Base-by-base conservation (phyloP, 2,797 vertebrate genomes). In the Macropodus opercularis region DNA sequence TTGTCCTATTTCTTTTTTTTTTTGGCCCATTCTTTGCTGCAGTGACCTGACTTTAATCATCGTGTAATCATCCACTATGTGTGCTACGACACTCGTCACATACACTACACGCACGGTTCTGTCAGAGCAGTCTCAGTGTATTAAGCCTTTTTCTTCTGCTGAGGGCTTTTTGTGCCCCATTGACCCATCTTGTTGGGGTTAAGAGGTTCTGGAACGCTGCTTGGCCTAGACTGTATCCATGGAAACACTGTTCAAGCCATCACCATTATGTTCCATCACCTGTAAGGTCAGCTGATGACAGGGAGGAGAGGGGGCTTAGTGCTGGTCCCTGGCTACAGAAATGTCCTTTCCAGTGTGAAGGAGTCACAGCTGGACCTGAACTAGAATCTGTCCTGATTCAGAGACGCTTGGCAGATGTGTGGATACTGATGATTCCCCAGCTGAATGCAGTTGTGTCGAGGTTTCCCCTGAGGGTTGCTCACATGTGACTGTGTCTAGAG, bases 11-110 rank as follows among this genome's bases (percentile, higher is more conserved):
- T 18, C 29, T 29, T 31, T 14, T 23, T 21, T 46, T 55, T 27
- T 47, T 6, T 24, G 22, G 35, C 12, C 36, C 24, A 17, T 11
- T 34, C 39, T 63, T 67, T 80, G 58, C 63, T 59, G 63, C 22
- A 8, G 22, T 69, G 66, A 69, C 62, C 36, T 49, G 9, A 14
- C 53, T 77, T 63, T 55, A 75, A n/a, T n/a, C n/a, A n/a, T n/a
- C n/a, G n/a, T n/a, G n/a, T n/a, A n/a, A n/a, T n/a, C n/a, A n/a
- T n/a, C n/a, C n/a, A n/a, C n/a, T n/a, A n/a, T n/a, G n/a, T n/a
- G n/a, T n/a, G n/a, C n/a, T n/a, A n/a, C n/a, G n/a, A n/a, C n/a
- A n/a, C n/a, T n/a, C n/a, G n/a, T n/a, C n/a, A n/a, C n/a, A n/a
- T n/a, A n/a, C n/a, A n/a, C n/a, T n/a, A n/a, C n/a, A n/a, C n/a